Percentiles rank a stretch among this genome's conserved stretches.
These are phyloP conservation scores for Euproctis similis DNA, from an alignment of 2,888 invertebrate species.

Conservation along the genomic window DNA sequence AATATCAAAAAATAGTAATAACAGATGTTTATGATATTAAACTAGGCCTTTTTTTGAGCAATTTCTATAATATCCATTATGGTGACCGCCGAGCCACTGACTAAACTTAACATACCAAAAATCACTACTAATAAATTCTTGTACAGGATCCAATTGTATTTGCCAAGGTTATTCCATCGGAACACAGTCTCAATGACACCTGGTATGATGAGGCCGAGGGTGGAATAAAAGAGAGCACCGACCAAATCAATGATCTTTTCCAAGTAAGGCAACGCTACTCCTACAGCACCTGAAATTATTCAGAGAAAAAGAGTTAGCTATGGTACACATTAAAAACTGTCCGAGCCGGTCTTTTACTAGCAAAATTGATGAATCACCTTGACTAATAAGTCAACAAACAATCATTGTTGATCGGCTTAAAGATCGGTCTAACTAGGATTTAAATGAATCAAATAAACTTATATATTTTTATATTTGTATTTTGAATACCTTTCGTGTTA, in stretches of 20 bases:
- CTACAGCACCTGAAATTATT: slow-evolving; percentile 76
- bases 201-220: slow-evolving; percentile 85
- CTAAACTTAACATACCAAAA: slow-evolving; percentile 78
- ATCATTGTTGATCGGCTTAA: no score
- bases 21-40: background rate
- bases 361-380: no score
- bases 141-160: slow-evolving; percentile 79
- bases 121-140: slow-evolving; percentile 79
- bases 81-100: slow-evolving; percentile 75
- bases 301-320: no score
- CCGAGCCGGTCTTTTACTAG: no score
- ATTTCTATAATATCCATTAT: slow-evolving; percentile 47
- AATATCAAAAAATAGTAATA: no score
- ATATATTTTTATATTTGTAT: no score
- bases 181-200: slow-evolving; percentile 83
- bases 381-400: no score
- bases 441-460: no score
- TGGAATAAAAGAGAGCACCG: slow-evolving; percentile 78
- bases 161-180: slow-evolving; percentile 81
- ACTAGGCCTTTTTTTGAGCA: slow-evolving; percentile 51
- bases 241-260: slow-evolving; percentile 68
- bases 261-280: slow-evolving; percentile 78
- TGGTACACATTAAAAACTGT: no score
- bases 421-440: no score
- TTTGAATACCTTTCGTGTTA: no score